These are phyloP conservation scores for Ormyrus thymus DNA, from an alignment of 2,888 invertebrate species.

Conservation along the genomic window DNA sequence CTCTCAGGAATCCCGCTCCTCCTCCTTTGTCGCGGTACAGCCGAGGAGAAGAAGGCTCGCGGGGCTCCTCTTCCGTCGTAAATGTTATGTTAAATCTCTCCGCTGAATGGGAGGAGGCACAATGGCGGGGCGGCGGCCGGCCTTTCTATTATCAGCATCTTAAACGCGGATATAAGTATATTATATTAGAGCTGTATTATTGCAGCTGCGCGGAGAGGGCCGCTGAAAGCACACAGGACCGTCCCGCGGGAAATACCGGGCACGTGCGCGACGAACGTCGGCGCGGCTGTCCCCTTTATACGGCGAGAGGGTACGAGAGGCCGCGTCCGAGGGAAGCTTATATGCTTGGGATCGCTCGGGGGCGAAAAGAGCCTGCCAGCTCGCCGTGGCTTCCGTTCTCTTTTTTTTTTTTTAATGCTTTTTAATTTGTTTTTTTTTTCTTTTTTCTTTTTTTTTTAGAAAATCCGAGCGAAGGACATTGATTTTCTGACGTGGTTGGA, in stretches of 20 bases:
- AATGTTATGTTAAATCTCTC: conserved; percentile 74
- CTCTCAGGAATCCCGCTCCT: too few relatives aligned
- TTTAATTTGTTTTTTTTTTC: too few relatives aligned
- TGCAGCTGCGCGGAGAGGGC: conserved; percentile 37
- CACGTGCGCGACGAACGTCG: too few relatives aligned
- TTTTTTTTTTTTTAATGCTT: too few relatives aligned
- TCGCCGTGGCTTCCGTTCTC: too few relatives aligned
- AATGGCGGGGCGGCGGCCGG: conserved; percentile 60
- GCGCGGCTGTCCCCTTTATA: too few relatives aligned
- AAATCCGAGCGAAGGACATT: too few relatives aligned
- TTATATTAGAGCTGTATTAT: conserved; percentile 70
- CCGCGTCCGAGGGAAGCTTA: neutral
- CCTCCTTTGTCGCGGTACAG: too few relatives aligned
- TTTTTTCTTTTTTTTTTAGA: too few relatives aligned
- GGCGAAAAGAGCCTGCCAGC: neutral
- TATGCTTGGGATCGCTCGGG: neutral
- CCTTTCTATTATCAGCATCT: conserved; percentile 68
- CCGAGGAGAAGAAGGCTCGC: too few relatives aligned
- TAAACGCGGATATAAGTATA: conserved; percentile 67
- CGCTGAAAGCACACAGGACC: conserved; percentile 16
- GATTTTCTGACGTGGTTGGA: too few relatives aligned
- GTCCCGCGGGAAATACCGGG: conserved; percentile 67
- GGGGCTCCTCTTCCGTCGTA: conserved; percentile 68
- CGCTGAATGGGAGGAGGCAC: conserved; percentile 67
- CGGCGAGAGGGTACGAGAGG: neutral